Percentiles rank a stretch among this genome's conserved stretches.
These are phyloP conservation scores for Drosophila fungiperda DNA, from an alignment of 2,888 invertebrate species.

Conservation along the genomic window DNA sequence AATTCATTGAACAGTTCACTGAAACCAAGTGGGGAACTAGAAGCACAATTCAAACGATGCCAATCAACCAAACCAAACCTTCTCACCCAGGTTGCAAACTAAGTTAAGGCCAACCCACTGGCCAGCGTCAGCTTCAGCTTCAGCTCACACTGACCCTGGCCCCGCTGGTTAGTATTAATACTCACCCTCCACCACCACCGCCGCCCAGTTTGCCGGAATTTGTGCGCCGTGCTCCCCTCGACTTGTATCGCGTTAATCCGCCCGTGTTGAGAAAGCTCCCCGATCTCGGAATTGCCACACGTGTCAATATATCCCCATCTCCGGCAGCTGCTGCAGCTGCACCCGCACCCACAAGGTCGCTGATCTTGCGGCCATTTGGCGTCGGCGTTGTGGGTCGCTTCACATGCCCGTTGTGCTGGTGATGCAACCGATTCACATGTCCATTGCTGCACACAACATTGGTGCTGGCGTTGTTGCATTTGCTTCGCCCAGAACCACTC, in stretches of 20 bases:
- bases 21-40: conserved; percentile 93
- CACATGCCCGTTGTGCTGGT: conserved; percentile 36
- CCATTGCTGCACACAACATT: conserved; percentile 69
- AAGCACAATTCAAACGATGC: conserved; percentile 79
- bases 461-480: conserved; percentile 25
- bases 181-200: conserved; percentile 81
- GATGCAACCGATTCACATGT: conserved; percentile 60
- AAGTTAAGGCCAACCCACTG: conserved; percentile 48
- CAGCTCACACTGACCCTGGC: conserved; percentile 35
- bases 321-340: conserved; percentile 87
- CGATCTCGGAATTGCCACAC: conserved; percentile 93
- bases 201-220: conserved; percentile 85
- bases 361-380: conserved; percentile 38
- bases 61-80: conserved; percentile 81
- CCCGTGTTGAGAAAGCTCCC: conserved; percentile 94
- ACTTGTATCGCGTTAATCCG: conserved; percentile 91
- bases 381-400: conserved; percentile 56
- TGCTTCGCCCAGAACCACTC: conserved; percentile 33
- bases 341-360: conserved; percentile 40
- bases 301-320: conserved; percentile 92
- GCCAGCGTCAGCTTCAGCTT: conserved; percentile 32
- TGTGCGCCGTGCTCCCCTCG: conserved; percentile 85
- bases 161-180: conserved; percentile 55
- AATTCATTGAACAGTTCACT: conserved; percentile 95
- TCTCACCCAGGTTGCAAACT: conserved; percentile 69